Evolutionary conservation across 2,113 vertebrate genomes (phyloP), one percentile per base, ranked within the genome.

Genomic region (Lichenostomus cassidix): DNA sequence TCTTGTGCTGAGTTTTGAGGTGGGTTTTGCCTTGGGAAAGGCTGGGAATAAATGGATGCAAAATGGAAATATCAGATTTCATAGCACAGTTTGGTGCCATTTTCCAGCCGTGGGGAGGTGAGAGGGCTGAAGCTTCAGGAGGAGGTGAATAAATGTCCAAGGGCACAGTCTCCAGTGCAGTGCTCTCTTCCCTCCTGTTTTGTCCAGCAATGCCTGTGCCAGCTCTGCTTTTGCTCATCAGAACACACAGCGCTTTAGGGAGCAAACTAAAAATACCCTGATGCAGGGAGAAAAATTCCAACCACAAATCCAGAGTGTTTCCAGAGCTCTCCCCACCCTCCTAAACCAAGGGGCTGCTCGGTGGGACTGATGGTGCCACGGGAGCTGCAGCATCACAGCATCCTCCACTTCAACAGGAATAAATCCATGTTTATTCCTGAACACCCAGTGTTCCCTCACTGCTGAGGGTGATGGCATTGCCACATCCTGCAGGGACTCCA

Each of bases 331-430:
- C 23, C 23, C 28, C 33, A 13, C 15, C 8, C 10, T 79, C 52
- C 12, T 18, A 9, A 28, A 52, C 0, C 15, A 44, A 67, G 15
- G 11, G 7, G 14, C 19, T 62, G 46, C 47, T 47, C 50, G 25
- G 28, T 5, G 2, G 52, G 37, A 17, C 25, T 37, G 33, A 29
- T 7, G 23, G 58, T 20, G 49, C 29, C 25, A 3, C 4, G 24
- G 65, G 46, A 78, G 28, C 25, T 46, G 83, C 37, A 13, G 41
- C 29, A 10, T 6, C 37, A n/a, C 39, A 58, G 31, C 65, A 19
- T 15, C 42, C 62, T 46, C 31, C n/a, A 5, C 37, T 28, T 0
- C 0, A 39, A 39, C 39, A 10, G 10, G 10, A 11, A 1, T 14
- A 42, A 17, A 3, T 68, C 15, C 79, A 46, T 18, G 25, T 47